These are phyloP conservation scores for Platysteira castanea DNA, from an alignment of 2,113 vertebrate genomes.

Conservation along the genomic window DNA sequence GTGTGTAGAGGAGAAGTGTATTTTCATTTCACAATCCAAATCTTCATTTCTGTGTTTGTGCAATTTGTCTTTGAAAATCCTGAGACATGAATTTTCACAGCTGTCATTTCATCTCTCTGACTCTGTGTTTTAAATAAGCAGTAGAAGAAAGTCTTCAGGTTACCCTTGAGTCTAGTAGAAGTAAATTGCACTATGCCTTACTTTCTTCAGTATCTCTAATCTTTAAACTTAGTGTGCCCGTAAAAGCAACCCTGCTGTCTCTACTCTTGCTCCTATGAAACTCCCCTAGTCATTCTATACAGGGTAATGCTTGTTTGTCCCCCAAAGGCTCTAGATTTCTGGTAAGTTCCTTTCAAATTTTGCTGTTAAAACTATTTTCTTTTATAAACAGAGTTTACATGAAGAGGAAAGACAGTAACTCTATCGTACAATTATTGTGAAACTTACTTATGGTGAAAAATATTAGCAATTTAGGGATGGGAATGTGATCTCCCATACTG, in stretches of 20 bases:
- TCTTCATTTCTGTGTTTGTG: conserved; percentile 4
- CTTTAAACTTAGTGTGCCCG: background rate
- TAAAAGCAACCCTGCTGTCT: background rate
- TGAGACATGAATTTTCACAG: background rate
- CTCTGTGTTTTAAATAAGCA: background rate
- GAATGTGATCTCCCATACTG: background rate
- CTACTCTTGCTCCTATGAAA: background rate
- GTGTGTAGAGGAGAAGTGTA: background rate
- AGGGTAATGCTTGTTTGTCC: background rate
- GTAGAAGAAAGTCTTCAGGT: background rate
- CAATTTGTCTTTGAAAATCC: background rate
- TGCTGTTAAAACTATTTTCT: background rate
- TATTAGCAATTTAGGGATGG: background rate
- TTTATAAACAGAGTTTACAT: background rate
- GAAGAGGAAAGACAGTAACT: background rate
- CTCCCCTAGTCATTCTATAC: background rate
- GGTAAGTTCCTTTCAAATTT: background rate
- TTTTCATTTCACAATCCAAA: background rate
- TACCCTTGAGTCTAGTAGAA: background rate
- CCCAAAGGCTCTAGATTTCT: background rate
- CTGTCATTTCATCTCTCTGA: background rate
- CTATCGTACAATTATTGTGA: background rate
- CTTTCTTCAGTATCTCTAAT: background rate
- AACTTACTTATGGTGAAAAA: background rate
- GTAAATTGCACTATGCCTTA: background rate